Conservation (phyloP, 2,888 invertebrate species). For the Galeruca laticollis region DNA sequence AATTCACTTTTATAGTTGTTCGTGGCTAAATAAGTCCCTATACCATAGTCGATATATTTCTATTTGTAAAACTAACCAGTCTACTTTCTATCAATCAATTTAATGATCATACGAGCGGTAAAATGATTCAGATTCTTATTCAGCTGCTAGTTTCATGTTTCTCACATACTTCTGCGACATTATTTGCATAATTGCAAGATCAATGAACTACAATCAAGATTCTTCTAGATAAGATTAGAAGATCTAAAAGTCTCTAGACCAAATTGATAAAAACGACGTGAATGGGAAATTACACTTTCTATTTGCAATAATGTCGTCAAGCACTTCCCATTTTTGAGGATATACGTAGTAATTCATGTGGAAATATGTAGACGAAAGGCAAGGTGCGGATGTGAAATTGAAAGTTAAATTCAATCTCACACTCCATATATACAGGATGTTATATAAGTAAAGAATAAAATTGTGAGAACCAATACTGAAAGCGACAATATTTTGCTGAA, state of each 20-base stretch:
- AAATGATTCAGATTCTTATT: slow-evolving; percentile 11
- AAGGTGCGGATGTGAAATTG: background rate
- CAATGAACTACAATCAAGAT: slow-evolving; percentile 12
- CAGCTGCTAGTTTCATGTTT: background rate
- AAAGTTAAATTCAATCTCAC: background rate
- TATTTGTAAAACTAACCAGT: background rate
- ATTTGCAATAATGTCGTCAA: background rate
- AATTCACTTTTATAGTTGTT: background rate
- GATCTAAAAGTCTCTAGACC: slow-evolving; percentile 3
- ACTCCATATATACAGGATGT: background rate
- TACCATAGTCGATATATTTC: background rate
- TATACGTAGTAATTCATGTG: background rate
- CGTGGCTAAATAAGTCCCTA: background rate
- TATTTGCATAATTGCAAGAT: slow-evolving; percentile 27
- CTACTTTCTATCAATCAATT: slow-evolving; percentile 20
- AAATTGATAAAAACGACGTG: slow-evolving; percentile 2
- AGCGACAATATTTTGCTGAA: too few relatives aligned
- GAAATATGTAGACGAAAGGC: background rate
- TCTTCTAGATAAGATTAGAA: slow-evolving; percentile 2
- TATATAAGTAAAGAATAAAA: too few relatives aligned
- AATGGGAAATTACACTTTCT: slow-evolving; percentile 19
- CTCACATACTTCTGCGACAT: slow-evolving; percentile 22
- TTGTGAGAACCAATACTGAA: too few relatives aligned
- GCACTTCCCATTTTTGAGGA: background rate
- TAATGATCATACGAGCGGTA: background rate